These are phyloP conservation scores for Dolichotis patagonum DNA, from an alignment of 2,113 vertebrate species.

Conservation along the genomic window DNA sequence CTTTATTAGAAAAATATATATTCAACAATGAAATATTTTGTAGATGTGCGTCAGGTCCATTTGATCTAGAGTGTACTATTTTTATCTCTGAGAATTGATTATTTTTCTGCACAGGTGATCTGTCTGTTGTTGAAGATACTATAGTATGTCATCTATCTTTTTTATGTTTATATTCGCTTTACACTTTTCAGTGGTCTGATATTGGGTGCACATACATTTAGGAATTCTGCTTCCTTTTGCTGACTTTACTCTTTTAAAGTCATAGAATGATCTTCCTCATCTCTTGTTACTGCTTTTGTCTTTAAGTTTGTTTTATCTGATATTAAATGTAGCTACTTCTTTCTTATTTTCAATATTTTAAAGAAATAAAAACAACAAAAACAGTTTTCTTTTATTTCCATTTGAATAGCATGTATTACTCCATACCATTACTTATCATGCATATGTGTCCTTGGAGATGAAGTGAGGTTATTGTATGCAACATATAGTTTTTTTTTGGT, in stretches of 20 bases:
- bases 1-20: background rate
- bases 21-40: background rate
- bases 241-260: background rate
- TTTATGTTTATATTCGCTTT: background rate
- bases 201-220: background rate
- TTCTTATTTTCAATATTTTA: background rate
- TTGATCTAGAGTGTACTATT: background rate
- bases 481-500: background rate
- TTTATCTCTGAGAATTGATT: background rate
- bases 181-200: background rate
- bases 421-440: background rate
- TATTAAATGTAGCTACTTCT: background rate
- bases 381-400: background rate
- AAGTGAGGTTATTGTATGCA: background rate
- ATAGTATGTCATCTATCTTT: background rate
- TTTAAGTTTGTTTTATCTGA: background rate
- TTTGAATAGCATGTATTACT: background rate
- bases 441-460: background rate
- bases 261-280: background rate
- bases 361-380: too few relatives aligned
- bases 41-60: background rate
- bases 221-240: background rate
- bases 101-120: background rate
- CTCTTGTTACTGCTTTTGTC: background rate
- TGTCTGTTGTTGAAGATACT: too few relatives aligned